These are phyloP conservation scores for Hydrochoerus hydrochaeris DNA, from an alignment of 2,113 vertebrate species.

Conservation along the genomic window DNA sequence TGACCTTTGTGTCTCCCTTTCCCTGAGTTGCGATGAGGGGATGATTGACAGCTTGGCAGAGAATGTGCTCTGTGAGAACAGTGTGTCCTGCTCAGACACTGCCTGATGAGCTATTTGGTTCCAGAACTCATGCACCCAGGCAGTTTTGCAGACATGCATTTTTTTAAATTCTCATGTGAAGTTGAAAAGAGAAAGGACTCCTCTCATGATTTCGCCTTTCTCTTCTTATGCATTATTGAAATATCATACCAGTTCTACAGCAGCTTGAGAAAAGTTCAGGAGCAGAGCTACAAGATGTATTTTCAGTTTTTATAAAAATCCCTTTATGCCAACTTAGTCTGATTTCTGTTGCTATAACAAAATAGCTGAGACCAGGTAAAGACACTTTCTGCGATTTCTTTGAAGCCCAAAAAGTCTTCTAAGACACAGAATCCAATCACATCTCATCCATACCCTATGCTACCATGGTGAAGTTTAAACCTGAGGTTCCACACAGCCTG, in stretches of 20 bases:
- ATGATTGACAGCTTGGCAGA: neutral
- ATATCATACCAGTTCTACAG: neutral
- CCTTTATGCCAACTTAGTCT: neutral
- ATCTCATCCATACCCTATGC: neutral
- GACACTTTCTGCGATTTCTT: neutral
- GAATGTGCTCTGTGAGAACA: neutral
- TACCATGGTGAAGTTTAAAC: neutral
- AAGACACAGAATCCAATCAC: neutral
- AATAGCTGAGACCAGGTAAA: neutral
- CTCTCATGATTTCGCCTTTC: neutral
- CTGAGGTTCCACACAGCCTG: neutral
- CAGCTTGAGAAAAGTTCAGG: neutral
- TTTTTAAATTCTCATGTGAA: neutral
- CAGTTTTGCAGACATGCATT: neutral
- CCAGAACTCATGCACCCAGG: neutral
- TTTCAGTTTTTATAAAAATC: neutral
- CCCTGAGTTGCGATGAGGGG: neutral
- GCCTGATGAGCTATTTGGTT: neutral
- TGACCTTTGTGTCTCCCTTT: neutral
- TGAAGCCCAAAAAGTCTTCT: neutral
- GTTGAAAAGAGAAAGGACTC: conserved; percentile 28
- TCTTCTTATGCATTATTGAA: conserved; percentile 40
- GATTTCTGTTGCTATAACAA: neutral
- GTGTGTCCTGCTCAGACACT: neutral
- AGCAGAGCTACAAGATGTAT: neutral